Percentiles rank a stretch among this genome's conserved stretches.
Conservation (phyloP, 2,888 invertebrate species). For the Priocnemis perturbator region DNA sequence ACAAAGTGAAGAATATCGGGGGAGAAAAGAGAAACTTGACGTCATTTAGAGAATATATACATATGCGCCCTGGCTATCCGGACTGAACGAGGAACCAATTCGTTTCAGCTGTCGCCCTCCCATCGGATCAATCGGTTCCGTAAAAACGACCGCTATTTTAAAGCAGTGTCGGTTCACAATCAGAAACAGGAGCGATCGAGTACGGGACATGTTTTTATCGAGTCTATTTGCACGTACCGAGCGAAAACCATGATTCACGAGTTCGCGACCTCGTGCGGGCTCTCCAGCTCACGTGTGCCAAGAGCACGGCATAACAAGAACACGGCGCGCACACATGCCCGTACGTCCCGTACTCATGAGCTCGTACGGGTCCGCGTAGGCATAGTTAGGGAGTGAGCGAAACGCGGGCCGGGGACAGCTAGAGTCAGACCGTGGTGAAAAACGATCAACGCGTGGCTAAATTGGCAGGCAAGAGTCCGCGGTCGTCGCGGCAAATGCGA, state of each 20-base stretch:
- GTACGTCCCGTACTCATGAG: background rate
- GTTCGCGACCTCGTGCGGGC: constrained; percentile 35
- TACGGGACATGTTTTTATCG: background rate
- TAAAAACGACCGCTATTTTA: no score
- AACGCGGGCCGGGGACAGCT: constrained; percentile 8
- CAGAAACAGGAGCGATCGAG: background rate
- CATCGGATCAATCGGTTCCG: no score
- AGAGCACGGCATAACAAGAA: no score
- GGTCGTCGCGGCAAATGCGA: constrained; percentile 24
- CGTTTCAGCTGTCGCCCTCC: no score
- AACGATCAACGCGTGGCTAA: constrained; percentile 16
- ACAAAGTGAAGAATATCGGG: no score
- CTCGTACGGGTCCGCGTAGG: constrained; percentile 22
- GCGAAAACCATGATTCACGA: constrained; percentile 42
- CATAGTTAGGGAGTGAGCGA: constrained; percentile 17
- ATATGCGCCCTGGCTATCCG: no score
- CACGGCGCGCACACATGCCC: background rate
- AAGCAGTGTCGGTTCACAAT: no score
- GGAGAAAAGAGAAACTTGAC: no score
- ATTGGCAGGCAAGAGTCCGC: constrained; percentile 16
- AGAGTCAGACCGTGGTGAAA: constrained; percentile 21
- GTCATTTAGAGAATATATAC: no score
- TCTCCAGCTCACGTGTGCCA: constrained; percentile 1
- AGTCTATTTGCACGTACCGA: constrained; percentile 21
- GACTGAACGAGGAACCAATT: no score